Conservation (phyloP, 2,888 invertebrate genomes). For the Polietes domitor region DNA sequence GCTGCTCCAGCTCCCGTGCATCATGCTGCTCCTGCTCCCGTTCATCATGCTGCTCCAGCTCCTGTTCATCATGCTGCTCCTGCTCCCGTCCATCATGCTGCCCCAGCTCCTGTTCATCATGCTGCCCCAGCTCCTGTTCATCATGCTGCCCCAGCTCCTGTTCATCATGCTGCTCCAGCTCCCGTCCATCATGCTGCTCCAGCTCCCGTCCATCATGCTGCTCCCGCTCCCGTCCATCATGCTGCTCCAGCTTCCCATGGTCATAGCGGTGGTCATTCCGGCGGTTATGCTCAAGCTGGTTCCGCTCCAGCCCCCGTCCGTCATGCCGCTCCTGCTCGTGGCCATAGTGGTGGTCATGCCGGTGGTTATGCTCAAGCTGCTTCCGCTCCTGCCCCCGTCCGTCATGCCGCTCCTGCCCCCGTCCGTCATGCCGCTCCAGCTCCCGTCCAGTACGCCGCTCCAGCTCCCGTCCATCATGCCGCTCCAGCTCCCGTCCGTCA, state of each 20-base stretch:
- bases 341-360: slow-evolving; percentile 44
- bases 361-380: slow-evolving; percentile 21
- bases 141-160: neutral
- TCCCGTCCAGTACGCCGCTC: slow-evolving; percentile 4
- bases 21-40: neutral
- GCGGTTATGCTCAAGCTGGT: slow-evolving; percentile 39
- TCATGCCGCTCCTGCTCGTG: slow-evolving; percentile 60
- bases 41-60: neutral
- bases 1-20: neutral
- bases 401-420: slow-evolving; percentile 45
- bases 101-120: neutral
- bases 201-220: neutral
- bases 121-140: neutral
- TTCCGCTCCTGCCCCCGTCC: neutral
- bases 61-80: neutral
- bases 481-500: neutral
- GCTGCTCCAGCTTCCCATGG: neutral
- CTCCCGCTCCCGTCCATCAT: neutral
- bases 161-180: neutral
- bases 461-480: neutral
- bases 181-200: neutral
- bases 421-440: slow-evolving; percentile 35
- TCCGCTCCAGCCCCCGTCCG: neutral
- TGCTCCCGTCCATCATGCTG: neutral
- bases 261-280: neutral